Base-by-base conservation (phyloP, 2,113 vertebrate genomes). In the Synodontis membranacea region DNA sequence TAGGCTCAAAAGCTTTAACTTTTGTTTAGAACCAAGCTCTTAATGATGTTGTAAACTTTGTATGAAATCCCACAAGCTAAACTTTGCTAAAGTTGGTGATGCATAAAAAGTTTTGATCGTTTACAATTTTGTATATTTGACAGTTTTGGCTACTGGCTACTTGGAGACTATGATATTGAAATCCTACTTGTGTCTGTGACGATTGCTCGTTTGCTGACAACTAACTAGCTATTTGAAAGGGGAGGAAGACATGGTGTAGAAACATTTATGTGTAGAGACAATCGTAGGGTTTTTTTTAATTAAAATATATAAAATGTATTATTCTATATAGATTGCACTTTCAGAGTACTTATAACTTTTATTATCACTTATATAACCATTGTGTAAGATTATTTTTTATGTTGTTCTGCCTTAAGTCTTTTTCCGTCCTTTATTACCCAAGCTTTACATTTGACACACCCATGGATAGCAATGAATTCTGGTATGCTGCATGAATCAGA, bases 401-500 rank as follows among this genome's bases (percentile, higher is more conserved):
- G 31, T 25, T 54, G 34, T 46, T 74, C 28, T 82, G 58, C 25
- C 58, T 84, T 2, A 23, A 21, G 44, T n/a, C 4, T 17, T 28
- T 37, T 72, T 60, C 76, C 31, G 39, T 82, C 7, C 11, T 11
- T 11, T 15, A 34, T 82, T 28, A 31, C 7, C 60, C n/a, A 34
- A 60, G 7, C 1, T n/a, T 68, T 54, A 19, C 4, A 34, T 48
- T 21, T 74, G n/a, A 42, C 48, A 74, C 68, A 84, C 37, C 42
- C 34, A 39, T 78, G 54, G 48, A 64, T 76, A 42, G 12, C 15
- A 83, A 76, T 52, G n/a, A 72, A 60, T 62, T 60, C n/a, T 81
- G 15, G 25, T 81, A 54, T 68, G 48, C 39, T 37, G 74, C n/a
- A 37, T 81, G 76, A 60, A 72, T 85, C 70, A 83, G 80, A 2